Evolutionary conservation across 2,113 vertebrate genomes (phyloP).

Genomic region (Jacana jacana): DNA sequence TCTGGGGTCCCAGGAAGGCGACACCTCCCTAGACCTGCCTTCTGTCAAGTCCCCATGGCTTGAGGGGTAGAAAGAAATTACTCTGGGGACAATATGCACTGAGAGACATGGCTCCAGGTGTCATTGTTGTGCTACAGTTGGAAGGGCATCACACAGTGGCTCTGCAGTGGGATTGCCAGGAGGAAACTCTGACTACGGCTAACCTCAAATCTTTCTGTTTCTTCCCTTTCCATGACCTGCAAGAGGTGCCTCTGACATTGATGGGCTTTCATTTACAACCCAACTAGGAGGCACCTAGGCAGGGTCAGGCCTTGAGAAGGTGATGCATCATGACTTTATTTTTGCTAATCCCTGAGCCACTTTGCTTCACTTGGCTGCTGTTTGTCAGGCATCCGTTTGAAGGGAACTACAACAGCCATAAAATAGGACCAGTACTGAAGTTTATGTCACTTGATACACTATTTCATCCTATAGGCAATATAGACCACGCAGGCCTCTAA

Average conservation of each 20-base stretch:
- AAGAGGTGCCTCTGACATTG: background rate
- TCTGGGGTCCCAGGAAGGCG: background rate
- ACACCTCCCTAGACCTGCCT: background rate
- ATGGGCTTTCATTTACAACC: background rate
- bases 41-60: background rate
- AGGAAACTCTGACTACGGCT: background rate
- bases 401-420: background rate
- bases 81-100: background rate
- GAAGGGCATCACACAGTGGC: background rate
- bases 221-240: background rate
- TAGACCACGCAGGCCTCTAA: background rate
- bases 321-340: background rate
- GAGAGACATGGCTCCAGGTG: background rate
- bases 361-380: background rate
- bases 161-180: background rate
- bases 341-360: background rate
- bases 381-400: background rate
- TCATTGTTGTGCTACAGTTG: background rate
- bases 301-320: background rate
- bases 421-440: background rate
- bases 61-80: background rate
- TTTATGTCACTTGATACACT: background rate
- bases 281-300: background rate
- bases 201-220: background rate
- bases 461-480: background rate